A percentile compares a stretch with the other conserved stretches of the same genome.
Conservation (phyloP, 2,888 invertebrate species). For the Microctonus brassicae region DNA sequence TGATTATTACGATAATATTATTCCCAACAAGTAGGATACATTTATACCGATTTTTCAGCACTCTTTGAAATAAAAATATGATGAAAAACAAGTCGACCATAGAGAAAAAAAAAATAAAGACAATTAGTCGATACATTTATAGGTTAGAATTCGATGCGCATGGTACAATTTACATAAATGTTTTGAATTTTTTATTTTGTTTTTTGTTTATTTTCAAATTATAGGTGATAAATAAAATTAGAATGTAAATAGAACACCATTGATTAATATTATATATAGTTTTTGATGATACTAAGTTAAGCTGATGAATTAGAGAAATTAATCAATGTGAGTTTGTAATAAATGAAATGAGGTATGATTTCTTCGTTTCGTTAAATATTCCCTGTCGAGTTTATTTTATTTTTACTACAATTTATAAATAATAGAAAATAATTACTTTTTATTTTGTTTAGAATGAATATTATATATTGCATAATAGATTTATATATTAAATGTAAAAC, state of each 20-base stretch:
- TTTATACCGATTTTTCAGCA: conserved; percentile 66
- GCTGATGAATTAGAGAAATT: neutral
- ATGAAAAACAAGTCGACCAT: neutral
- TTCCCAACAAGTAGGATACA: conserved; percentile 60
- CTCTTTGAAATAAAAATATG: conserved; percentile 45
- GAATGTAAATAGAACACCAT: conserved; percentile 62
- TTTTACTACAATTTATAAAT: no score
- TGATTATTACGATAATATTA: conserved; percentile 56
- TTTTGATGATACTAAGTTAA: conserved; percentile 3
- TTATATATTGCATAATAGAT: no score
- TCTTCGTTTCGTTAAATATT: neutral
- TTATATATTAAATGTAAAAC: no score
- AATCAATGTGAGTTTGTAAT: conserved; percentile 2
- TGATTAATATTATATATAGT: conserved; percentile 53
- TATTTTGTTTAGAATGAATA: no score
- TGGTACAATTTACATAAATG: neutral
- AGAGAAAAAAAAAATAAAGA: neutral
- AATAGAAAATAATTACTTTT: no score
- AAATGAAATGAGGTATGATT: neutral
- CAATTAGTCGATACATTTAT: neutral
- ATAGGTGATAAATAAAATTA: conserved; percentile 48
- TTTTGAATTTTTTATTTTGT: neutral
- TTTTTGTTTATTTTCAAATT: conserved; percentile 36
- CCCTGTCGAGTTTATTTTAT: neutral
- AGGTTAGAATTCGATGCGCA: neutral